Conservation (phyloP, 2,888 invertebrate species). For the Merodon equestris region DNA sequence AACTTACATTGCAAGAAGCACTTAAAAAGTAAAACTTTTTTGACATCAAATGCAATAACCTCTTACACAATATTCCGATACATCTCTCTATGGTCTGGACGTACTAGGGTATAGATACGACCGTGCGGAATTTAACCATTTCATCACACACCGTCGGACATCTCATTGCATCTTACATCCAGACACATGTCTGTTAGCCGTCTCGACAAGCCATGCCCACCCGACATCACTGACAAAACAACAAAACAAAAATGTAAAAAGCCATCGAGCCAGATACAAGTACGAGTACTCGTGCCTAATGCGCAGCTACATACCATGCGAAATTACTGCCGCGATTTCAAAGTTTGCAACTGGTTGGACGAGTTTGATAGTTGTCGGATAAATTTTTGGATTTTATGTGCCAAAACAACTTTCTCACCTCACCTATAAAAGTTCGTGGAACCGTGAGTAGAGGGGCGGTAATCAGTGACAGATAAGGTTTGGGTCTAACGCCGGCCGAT, state of each 20-base stretch:
- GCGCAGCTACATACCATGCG: constrained; percentile 18
- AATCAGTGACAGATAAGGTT: too few species aligned
- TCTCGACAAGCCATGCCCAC: constrained; percentile 28
- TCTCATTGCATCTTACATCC: constrained; percentile 7
- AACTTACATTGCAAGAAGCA: constrained; percentile 12
- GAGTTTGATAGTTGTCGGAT: constrained; percentile 40
- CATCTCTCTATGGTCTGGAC: background rate
- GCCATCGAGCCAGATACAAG: too few species aligned
- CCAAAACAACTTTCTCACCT: constrained; percentile 58
- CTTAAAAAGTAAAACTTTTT: constrained; percentile 24
- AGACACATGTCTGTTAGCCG: constrained; percentile 38
- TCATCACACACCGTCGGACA: constrained; percentile 34
- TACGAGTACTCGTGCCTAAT: constrained; percentile 13
- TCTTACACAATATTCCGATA: constrained; percentile 23
- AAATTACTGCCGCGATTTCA: constrained; percentile 37
- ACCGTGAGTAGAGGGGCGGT: too few species aligned
- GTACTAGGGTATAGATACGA: background rate
- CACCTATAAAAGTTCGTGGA: constrained; percentile 4
- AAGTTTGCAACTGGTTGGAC: constrained; percentile 42
- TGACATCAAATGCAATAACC: background rate
- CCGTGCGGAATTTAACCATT: constrained; percentile 25
- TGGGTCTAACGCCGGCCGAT: too few species aligned
- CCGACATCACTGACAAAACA: background rate
- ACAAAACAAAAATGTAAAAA: too few species aligned
- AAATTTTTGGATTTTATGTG: constrained; percentile 37